Evolutionary conservation across 2,888 invertebrate species (phyloP).

Genomic region (Lysandra coridon): DNA sequence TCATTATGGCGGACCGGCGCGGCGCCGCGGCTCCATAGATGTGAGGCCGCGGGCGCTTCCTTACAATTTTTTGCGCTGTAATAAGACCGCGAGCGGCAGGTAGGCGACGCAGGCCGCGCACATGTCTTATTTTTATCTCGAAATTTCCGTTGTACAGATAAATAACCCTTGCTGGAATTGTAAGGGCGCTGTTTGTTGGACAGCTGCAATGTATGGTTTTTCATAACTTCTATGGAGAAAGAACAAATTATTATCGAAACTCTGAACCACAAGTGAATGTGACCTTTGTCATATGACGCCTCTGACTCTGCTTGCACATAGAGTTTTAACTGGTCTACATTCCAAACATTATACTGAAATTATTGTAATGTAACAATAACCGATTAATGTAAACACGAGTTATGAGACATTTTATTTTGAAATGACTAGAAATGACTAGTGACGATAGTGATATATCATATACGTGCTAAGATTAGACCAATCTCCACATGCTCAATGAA

Average conservation of each 20-base stretch:
- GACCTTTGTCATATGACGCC: not conserved
- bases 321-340: not conserved
- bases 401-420: not conserved
- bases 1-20: slow-evolving; percentile 45
- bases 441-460: not conserved
- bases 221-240: not conserved
- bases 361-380: no score
- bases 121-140: slow-evolving; percentile 10
- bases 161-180: not conserved
- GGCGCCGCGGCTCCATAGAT: slow-evolving; percentile 76
- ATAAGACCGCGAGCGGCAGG: slow-evolving; percentile 74
- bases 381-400: no score
- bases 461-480: not conserved
- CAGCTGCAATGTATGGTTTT: not conserved
- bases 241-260: no score
- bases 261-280: not conserved
- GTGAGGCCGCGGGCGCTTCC: slow-evolving; percentile 60
- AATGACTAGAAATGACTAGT: not conserved
- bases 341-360: not conserved
- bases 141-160: slow-evolving; percentile 7
- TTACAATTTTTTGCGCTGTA: slow-evolving; percentile 69
- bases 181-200: not conserved
- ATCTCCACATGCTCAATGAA: slow-evolving; percentile 3
- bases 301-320: not conserved
- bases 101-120: slow-evolving; percentile 37